Conservation (phyloP, 1,140 invertebrate species). For the Pseudomyrmex dendroicus region DNA sequence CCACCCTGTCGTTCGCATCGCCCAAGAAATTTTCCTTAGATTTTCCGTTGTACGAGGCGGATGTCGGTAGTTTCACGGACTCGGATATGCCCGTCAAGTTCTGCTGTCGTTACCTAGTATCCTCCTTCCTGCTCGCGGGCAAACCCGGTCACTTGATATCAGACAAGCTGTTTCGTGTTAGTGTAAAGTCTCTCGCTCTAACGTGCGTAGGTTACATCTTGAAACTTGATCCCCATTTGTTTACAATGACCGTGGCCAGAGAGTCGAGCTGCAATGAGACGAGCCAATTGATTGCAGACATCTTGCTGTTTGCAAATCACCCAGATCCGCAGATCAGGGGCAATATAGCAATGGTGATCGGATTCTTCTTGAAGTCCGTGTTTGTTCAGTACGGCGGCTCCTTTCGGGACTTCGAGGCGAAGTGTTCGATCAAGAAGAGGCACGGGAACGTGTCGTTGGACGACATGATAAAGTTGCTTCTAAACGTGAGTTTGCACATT, state of each 20-base stretch:
- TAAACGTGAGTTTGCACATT: conserved; percentile 82
- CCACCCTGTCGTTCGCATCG: conserved; percentile 63
- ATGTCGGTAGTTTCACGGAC: conserved; percentile 89
- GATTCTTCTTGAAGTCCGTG: conserved; percentile 88
- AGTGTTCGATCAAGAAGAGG: conserved; percentile 78
- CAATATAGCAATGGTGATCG: conserved; percentile 88
- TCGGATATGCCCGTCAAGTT: conserved; percentile 89
- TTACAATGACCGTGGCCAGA: conserved; percentile 83
- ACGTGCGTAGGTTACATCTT: conserved; percentile 90
- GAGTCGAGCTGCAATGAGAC: conserved; percentile 72
- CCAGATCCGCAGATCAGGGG: conserved; percentile 94
- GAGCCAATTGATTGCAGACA: conserved; percentile 88
- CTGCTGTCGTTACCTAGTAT: conserved; percentile 90
- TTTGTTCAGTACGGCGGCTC: conserved; percentile 86
- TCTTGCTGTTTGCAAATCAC: conserved; percentile 90
- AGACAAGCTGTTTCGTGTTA: conserved; percentile 91
- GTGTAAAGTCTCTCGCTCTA: conserved; percentile 93
- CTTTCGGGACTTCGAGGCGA: conserved; percentile 75
- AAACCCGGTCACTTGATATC: conserved; percentile 87
- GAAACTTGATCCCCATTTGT: conserved; percentile 89
- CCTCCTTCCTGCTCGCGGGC: conserved; percentile 91
- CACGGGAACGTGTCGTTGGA: conserved; percentile 79
- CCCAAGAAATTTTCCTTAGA: conserved; percentile 67
- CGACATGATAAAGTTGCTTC: conserved; percentile 85
- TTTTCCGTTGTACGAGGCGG: conserved; percentile 82